phyloP scores from a whole-genome alignment of 2,888 invertebrate genomes.

The Sinopyrophorus schimmeli region DNA sequence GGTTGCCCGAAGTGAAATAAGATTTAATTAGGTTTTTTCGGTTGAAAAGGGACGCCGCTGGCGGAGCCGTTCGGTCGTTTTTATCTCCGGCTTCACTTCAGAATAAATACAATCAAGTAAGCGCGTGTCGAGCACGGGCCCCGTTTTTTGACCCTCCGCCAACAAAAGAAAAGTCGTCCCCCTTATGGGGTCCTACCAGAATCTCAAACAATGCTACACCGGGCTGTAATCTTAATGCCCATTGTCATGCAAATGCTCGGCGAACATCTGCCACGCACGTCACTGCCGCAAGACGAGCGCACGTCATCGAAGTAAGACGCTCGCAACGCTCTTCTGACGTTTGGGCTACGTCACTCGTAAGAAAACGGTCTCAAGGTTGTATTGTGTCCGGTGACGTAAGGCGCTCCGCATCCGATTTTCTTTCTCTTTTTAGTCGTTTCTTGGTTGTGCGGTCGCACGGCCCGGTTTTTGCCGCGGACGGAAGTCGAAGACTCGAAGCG shows the following conservation, averaged over 20 bases:
- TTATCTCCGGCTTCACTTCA: constrained; percentile 46
- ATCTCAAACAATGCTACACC: constrained; percentile 49
- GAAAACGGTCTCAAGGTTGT: constrained; percentile 55
- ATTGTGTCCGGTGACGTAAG: constrained; percentile 53
- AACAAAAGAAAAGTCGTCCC: constrained; percentile 54
- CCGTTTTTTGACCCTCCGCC: constrained; percentile 53
- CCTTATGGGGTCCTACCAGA: constrained; percentile 45
- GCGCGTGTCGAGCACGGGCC: constrained; percentile 55
- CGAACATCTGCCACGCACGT: constrained; percentile 37
- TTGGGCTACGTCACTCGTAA: constrained; percentile 45
- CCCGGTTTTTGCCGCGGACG: constrained; percentile 10
- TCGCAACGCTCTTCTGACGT: constrained; percentile 32
- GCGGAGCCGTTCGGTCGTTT: constrained; percentile 45
- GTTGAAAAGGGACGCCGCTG: constrained; percentile 46
- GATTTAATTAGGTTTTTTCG: no score
- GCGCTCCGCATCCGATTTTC: constrained; percentile 27
- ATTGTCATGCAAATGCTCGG: constrained; percentile 53
- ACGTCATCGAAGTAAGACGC: constrained; percentile 33
- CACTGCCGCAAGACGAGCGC: constrained; percentile 46
- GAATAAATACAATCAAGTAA: constrained; percentile 52
- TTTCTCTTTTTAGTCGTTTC: constrained; percentile 22
- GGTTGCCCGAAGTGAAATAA: background rate
- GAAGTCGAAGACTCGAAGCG: constrained; percentile 17
- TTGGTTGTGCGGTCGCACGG: constrained; percentile 20
- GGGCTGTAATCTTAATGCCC: constrained; percentile 55